A percentile compares a stretch with the other conserved stretches of the same genome.
Conservation (phyloP, 2,888 invertebrate species). For the Tetragonula carbonaria region DNA sequence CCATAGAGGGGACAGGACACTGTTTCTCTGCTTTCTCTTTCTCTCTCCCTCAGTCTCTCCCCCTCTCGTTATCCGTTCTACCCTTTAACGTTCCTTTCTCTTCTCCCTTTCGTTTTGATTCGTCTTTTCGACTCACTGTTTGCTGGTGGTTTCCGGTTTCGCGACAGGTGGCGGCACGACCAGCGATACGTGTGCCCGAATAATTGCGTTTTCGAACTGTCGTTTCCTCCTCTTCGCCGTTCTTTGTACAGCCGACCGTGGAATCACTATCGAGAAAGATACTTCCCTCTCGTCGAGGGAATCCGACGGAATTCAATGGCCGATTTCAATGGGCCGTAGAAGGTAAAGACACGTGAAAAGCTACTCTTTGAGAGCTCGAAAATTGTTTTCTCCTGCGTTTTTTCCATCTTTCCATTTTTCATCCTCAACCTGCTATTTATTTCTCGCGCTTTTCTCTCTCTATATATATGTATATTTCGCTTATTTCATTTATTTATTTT, state of each 20-base stretch:
- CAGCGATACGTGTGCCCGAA: constrained; percentile 69
- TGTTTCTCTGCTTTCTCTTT: not conserved
- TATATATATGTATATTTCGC: too few species aligned
- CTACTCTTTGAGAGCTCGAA: constrained; percentile 45
- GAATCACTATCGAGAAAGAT: constrained; percentile 40
- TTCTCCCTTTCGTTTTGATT: not conserved
- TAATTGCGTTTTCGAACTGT: constrained; percentile 77
- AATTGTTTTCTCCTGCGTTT: constrained; percentile 45
- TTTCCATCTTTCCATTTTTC: not conserved
- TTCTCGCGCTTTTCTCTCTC: not conserved
- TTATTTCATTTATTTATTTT: too few species aligned
- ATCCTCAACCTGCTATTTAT: not conserved
- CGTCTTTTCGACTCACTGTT: constrained; percentile 26
- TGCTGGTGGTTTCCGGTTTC: constrained; percentile 60
- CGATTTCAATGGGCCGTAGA: constrained; percentile 55
- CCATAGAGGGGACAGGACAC: constrained; percentile 11
- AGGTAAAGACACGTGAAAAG: constrained; percentile 62
- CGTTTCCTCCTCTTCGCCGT: constrained; percentile 51
- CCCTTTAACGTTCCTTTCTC: constrained; percentile 8
- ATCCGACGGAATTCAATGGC: constrained; percentile 52
- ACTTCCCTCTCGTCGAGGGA: constrained; percentile 20
- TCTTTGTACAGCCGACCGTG: constrained; percentile 57
- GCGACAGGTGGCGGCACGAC: constrained; percentile 66
- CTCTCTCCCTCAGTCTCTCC: not conserved
- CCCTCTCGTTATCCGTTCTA: not conserved